Conservation (phyloP, 2,113 vertebrate genomes). For the Otus sunia region DNA sequence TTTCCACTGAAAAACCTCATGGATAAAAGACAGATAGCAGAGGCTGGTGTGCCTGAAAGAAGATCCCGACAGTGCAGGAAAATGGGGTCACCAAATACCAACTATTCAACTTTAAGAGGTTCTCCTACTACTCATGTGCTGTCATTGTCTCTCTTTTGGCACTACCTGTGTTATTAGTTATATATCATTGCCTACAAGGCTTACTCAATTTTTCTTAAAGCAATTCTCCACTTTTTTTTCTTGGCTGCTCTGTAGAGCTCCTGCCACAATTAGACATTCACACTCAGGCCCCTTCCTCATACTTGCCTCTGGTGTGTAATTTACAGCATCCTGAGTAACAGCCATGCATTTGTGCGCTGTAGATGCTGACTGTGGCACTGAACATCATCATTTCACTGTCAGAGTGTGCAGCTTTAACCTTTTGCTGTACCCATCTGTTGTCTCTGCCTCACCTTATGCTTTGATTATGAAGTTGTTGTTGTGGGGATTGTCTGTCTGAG, state of each 20-base stretch:
- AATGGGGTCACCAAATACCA: neutral
- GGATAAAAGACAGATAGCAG: neutral
- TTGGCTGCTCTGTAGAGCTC: neutral
- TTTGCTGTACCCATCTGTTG: neutral
- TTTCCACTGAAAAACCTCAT: neutral
- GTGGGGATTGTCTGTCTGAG: neutral
- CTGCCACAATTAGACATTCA: neutral
- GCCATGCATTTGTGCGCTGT: neutral
- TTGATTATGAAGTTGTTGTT: neutral
- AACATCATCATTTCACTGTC: neutral
- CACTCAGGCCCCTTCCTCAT: neutral
- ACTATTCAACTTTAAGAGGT: neutral
- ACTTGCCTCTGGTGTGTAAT: neutral
- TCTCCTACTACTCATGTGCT: neutral
- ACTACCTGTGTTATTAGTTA: neutral
- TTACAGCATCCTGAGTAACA: neutral
- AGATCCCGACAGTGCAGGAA: neutral
- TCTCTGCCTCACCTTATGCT: conserved; percentile 11
- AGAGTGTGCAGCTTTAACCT: neutral
- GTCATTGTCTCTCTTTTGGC: neutral
- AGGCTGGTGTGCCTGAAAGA: neutral
- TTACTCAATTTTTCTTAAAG: neutral
- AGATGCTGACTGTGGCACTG: neutral
- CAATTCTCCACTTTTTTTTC: neutral
- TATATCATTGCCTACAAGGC: neutral